Evolutionary conservation across 2,113 vertebrate genomes (phyloP).

Genomic region (Oxyura jamaicensis): DNA sequence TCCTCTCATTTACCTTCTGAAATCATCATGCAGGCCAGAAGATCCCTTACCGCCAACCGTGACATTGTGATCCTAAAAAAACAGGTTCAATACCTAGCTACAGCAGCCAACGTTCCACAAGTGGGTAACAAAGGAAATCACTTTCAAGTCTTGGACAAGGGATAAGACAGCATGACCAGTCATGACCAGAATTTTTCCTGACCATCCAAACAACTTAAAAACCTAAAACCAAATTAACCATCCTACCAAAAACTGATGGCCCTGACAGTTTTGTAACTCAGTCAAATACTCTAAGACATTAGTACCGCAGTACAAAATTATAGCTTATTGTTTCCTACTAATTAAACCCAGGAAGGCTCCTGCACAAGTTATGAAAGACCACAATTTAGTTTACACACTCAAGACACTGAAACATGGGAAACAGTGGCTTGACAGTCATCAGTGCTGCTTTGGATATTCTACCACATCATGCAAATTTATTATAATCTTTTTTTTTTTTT

Average conservation of each 20-base stretch:
- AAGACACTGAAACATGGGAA: conserved; percentile 11
- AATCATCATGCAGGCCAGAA: not conserved
- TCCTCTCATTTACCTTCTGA: not conserved
- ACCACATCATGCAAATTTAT: conserved; percentile 3
- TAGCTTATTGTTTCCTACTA: not conserved
- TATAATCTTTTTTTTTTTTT: not conserved
- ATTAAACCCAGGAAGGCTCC: not conserved
- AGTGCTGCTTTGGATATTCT: conserved; percentile 23
- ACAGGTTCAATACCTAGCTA: not conserved
- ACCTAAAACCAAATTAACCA: not conserved
- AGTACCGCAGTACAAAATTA: not conserved
- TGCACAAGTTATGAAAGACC: not conserved
- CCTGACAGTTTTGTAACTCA: not conserved
- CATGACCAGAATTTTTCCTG: not conserved
- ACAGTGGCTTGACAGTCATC: not conserved
- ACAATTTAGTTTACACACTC: not conserved
- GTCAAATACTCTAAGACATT: not conserved
- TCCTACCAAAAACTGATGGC: not conserved
- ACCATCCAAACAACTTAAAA: not conserved
- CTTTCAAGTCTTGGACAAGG: not conserved
- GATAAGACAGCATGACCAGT: not conserved
- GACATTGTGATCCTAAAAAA: not conserved
- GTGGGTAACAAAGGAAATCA: not conserved
- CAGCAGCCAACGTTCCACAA: not conserved
- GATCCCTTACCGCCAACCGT: not conserved